Base-by-base conservation (phyloP, 35 echinoderm and acorn worm species). In the Holothuria glaberrima region DNA sequence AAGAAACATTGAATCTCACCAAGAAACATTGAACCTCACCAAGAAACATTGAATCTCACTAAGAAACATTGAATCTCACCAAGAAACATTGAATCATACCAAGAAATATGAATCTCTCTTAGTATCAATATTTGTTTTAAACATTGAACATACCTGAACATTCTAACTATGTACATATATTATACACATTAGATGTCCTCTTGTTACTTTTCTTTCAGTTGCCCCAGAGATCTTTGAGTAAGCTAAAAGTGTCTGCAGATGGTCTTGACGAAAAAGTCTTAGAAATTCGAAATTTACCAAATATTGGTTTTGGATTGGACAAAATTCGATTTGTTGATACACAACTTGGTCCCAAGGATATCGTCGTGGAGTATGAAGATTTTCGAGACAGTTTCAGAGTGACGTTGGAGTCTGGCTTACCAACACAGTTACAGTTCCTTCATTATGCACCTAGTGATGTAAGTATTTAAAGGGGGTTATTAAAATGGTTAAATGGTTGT, bases 141-240 rank as follows among this genome's bases (percentile, higher is more conserved):
- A 7, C 36, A 2, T 41, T 41, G 36, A 41, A 7, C 36, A 41
- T 41, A n/a, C n/a, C n/a, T n/a, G n/a, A n/a, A n/a, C n/a, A n/a
- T n/a, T n/a, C n/a, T n/a, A n/a, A n/a, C 36, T 41, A 41, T 54
- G 10, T 1, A 54, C 16, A 54, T 1, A 54, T 54, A 14, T 14
- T 54, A 54, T 54, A 54, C 3, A 54, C 16, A 5, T 14, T 54
- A 54, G 12, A 54, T 54, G 13, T 85, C 21, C 0, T 85, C 7
- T 60, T 54, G 19, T 85, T 12, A 0, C 64, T n/a, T 60, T 63
- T 71, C 56, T 66, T 63, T 6, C 88, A 98, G 96, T 61, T 95
- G 21, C 97, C 97, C 34, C 93, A 99, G 68, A 71, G 93, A 33
- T 77, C 97, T 30, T 83, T 99, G 14, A 94, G 93, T 58, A 77